Base-by-base conservation (phyloP, 2,113 vertebrate species). In the Dasyprocta punctata region DNA sequence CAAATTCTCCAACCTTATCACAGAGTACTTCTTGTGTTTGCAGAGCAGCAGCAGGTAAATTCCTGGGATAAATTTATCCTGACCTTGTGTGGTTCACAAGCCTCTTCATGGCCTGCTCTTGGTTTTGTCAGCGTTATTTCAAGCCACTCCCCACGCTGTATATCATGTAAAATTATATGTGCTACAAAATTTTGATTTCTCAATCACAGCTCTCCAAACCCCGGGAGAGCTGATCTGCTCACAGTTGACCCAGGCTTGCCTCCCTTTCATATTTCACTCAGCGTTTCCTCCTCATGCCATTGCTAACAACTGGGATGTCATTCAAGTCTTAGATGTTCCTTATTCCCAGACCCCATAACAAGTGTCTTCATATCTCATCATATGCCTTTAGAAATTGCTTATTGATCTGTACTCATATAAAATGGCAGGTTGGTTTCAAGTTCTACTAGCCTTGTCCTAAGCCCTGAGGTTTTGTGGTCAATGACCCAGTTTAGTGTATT, bases 211-310 rank as follows among this genome's bases (percentile, higher is more conserved):
- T 7, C 14, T 77, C 1, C 49, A 28, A 22, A 33, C 13, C 52
- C 6, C 8, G 5, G 20, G 5, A 28, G 16, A 0, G 1, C 16
- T 81, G 7, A 28, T 1, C 6, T 5, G 26, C 30, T 80, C 26
- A 49, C 17, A 16, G 0, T 77, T 22, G 6, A 10, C 10, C 17
- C 14, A 20, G 9, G 52, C 13, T 2, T 22, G 7, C n/a, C 7
- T 1, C 69, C 11, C 4, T 10, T 6, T 19, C 0, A 1, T 5
- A 8, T 24, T 2, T 73, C 28, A 4, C 0, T 1, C 19, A 52
- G 22, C 61, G 11, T 75, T 33, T 44, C 12, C 10, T 54, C 5
- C 20, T 7, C 20, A 33, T 11, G 20, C 65, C 17, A 4, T 26
- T 30, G 16, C 13, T 52, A 10, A 56, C 5, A 54, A 1, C 7